Conservation (phyloP, 2,797 vertebrate species). For the Molossus molossus region DNA sequence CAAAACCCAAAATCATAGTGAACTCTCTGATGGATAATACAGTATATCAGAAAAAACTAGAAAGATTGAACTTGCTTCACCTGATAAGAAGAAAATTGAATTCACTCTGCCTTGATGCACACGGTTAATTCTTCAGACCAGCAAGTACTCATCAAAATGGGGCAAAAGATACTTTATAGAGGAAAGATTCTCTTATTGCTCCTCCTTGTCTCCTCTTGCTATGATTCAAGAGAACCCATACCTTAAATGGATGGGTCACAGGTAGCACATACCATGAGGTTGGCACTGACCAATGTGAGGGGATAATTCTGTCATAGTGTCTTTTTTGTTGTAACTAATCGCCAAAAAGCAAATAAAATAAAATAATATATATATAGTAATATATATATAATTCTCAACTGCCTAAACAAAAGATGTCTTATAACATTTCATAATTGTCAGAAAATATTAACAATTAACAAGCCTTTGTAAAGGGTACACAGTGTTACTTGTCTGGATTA, state of each 20-base stretch:
- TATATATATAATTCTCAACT: constrained; percentile 36
- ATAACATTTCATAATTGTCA: constrained; percentile 50
- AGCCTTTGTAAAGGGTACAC: not conserved
- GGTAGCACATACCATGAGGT: not conserved
- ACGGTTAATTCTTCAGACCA: constrained; percentile 67
- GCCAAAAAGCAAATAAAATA: constrained; percentile 37
- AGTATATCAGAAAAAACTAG: constrained; percentile 31
- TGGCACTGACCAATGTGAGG: not conserved
- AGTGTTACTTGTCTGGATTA: not conserved
- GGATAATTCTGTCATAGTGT: not conserved
- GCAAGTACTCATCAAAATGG: constrained; percentile 47
- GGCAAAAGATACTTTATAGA: not conserved
- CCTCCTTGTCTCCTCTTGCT: constrained; percentile 4
- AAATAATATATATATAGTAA: not conserved
- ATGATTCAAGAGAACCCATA: not conserved
- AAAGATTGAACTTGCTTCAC: constrained; percentile 29
- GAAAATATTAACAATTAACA: constrained; percentile 30
- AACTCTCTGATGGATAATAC: constrained; percentile 65
- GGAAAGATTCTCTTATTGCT: constrained; percentile 4
- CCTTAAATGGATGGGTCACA: constrained; percentile 8
- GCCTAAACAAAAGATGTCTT: constrained; percentile 38
- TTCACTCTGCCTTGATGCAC: constrained; percentile 19
- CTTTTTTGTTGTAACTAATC: constrained; percentile 63
- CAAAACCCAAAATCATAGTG: constrained; percentile 62
- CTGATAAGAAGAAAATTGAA: constrained; percentile 50